phyloP scores from a whole-genome alignment of 2,797 vertebrate genomes.

The Pseudomugil gertrudae region DNA sequence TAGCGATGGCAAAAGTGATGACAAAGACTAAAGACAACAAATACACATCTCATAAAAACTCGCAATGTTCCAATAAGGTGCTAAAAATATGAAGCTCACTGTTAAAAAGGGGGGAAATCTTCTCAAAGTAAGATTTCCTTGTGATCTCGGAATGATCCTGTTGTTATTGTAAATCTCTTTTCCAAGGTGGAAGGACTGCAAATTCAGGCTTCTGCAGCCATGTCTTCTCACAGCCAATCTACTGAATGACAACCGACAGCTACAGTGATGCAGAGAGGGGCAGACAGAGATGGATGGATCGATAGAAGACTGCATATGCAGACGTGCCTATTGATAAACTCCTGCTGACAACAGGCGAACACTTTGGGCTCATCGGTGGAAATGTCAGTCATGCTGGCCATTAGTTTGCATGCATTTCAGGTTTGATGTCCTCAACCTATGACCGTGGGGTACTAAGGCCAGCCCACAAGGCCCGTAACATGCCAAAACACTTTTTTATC shows the following conservation, averaged over 20 bases:
- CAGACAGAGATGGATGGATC: slow-evolving; percentile 81
- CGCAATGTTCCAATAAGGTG: slow-evolving; percentile 9
- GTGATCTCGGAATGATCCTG: slow-evolving; percentile 29
- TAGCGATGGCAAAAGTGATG: slow-evolving; percentile 57
- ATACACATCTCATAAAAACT: not conserved
- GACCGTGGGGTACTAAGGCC: slow-evolving; percentile 70
- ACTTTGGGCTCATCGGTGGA: slow-evolving; percentile 82
- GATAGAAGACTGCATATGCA: slow-evolving; percentile 79
- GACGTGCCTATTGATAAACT: slow-evolving; percentile 84
- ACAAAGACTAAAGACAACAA: slow-evolving; percentile 32
- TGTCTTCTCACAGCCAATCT: slow-evolving; percentile 63
- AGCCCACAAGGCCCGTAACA: slow-evolving; percentile 73
- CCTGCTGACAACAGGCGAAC: slow-evolving; percentile 82
- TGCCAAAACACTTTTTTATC: slow-evolving; percentile 81
- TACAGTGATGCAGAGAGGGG: slow-evolving; percentile 71
- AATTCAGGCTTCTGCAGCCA: slow-evolving; percentile 63
- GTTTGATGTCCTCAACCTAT: slow-evolving; percentile 82
- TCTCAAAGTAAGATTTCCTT: slow-evolving; percentile 26
- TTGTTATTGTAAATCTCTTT: slow-evolving; percentile 51
- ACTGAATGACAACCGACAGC: slow-evolving; percentile 75
- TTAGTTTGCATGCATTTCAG: slow-evolving; percentile 83
- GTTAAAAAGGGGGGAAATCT: slow-evolving; percentile 16
- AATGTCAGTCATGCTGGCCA: slow-evolving; percentile 80
- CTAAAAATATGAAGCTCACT: slow-evolving; percentile 18
- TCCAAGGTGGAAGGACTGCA: slow-evolving; percentile 60